These are phyloP conservation scores for Montipora capitata DNA, from an alignment of 92 coral and sea anemone genomes.

Conservation along the genomic window DNA sequence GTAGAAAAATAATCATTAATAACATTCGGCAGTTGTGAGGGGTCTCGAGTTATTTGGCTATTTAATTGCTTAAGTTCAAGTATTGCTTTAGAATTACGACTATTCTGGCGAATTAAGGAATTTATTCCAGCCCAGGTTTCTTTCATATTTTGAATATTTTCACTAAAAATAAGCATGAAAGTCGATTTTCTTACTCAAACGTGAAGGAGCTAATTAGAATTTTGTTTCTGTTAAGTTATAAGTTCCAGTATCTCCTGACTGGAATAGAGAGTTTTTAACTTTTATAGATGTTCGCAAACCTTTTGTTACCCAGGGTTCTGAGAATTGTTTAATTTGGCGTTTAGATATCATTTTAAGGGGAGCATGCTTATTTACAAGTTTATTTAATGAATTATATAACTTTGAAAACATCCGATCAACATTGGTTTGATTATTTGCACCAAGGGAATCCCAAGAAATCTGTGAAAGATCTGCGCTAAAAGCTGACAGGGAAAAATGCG, in stretches of 20 bases:
- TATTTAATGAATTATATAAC: neutral
- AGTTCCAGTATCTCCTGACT: neutral
- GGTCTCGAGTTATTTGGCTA: conserved; percentile 18
- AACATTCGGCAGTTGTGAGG: conserved; percentile 17
- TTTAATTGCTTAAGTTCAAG: neutral
- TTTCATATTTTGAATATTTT: neutral
- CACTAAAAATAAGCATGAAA: neutral
- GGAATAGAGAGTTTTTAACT: neutral
- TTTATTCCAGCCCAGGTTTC: conserved; percentile 17
- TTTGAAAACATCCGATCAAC: neutral
- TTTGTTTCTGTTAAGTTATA: too few relatives aligned
- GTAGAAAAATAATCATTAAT: conserved; percentile 31
- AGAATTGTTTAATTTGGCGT: conserved; percentile 12
- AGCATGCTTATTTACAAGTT: conserved; percentile 5
- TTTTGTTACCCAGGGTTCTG: neutral
- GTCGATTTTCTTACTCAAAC: neutral
- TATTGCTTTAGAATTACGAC: neutral
- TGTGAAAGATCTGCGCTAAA: neutral
- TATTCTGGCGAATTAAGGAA: neutral
- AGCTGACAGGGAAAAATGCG: too few relatives aligned
- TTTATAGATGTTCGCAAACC: conserved; percentile 7
- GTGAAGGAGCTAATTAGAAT: neutral
- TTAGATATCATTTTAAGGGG: conserved; percentile 6
- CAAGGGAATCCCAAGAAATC: conserved; percentile 13
- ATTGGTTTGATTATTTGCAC: neutral